Evolutionary conservation across 2,888 invertebrate genomes (phyloP).

Genomic region (Cremastobaeus sp.): DNA sequence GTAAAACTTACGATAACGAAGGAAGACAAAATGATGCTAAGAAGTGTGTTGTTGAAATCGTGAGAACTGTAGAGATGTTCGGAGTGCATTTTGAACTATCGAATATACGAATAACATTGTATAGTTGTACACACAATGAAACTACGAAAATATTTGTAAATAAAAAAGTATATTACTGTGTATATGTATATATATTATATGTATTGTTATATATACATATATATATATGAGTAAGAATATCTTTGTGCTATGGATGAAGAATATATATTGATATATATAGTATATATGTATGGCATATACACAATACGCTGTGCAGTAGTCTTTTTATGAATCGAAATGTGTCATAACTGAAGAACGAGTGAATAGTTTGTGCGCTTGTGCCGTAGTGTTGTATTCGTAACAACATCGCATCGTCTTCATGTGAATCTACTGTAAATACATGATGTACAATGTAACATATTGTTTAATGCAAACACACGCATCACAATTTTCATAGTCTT

Average conservation of each 20-base stretch:
- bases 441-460: conserved; percentile 46
- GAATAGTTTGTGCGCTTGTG: conserved; percentile 49
- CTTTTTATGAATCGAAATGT: conserved; percentile 38
- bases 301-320: conserved; percentile 40
- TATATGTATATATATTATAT: conserved; percentile 39
- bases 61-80: conserved; percentile 47
- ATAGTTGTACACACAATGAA: conserved; percentile 52
- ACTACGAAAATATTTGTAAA: conserved; percentile 54
- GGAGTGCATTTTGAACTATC: conserved; percentile 47
- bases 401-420: conserved; percentile 44
- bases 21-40: conserved; percentile 1
- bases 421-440: conserved; percentile 59
- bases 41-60: conserved; percentile 33
- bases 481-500: conserved; percentile 39
- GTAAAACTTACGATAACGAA: conserved; percentile 27
- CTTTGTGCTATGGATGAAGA: conserved; percentile 22
- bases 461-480: conserved; percentile 34
- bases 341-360: conserved; percentile 40
- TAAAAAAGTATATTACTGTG: conserved; percentile 34
- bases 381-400: conserved; percentile 42
- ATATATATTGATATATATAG: conserved; percentile 37
- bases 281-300: conserved; percentile 37
- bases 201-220: conserved; percentile 34
- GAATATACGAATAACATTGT: conserved; percentile 47
- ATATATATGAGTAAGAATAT: too few relatives aligned